Evolutionary conservation across 1,140 invertebrate genomes (phyloP).

Genomic region (Drosophila nebulosa): DNA sequence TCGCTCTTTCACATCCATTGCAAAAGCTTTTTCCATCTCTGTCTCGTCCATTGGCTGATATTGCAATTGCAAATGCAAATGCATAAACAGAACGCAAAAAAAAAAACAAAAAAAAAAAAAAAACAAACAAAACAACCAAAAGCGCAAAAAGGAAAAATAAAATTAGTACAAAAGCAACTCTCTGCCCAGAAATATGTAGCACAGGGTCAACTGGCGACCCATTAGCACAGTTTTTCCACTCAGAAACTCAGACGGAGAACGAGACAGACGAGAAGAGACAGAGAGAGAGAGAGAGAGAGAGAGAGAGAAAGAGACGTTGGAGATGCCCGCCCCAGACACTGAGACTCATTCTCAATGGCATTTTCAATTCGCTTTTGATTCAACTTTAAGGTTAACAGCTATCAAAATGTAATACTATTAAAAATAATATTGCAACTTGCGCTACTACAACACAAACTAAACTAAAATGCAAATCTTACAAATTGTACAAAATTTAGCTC

Average conservation of each 20-base stretch:
- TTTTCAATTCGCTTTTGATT: slow-evolving; percentile 46
- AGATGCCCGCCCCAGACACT: slow-evolving; percentile 7
- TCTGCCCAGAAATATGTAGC: slow-evolving; percentile 51
- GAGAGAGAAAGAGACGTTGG: slow-evolving; percentile 12
- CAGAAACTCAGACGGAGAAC: slow-evolving; percentile 9
- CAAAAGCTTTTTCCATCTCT: slow-evolving; percentile 19
- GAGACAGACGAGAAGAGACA: neutral
- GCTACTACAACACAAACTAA: slow-evolving; percentile 19
- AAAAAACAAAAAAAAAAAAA: neutral
- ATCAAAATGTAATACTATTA: slow-evolving; percentile 30
- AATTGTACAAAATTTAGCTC: neutral
- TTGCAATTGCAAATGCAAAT: slow-evolving; percentile 30
- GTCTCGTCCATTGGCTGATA: neutral
- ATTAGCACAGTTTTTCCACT: slow-evolving; percentile 76
- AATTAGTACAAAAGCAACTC: slow-evolving; percentile 59
- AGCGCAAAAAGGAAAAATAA: slow-evolving; percentile 21
- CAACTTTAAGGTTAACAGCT: slow-evolving; percentile 65
- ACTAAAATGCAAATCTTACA: neutral
- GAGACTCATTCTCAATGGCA: slow-evolving; percentile 60
- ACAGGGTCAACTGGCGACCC: slow-evolving; percentile 79
- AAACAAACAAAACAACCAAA: too few species aligned
- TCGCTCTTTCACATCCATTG: slow-evolving; percentile 6
- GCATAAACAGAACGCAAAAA: neutral
- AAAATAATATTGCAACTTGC: slow-evolving; percentile 30
- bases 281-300: slow-evolving; percentile 2